Percentiles rank a stretch among this genome's conserved stretches.
phyloP scores from a whole-genome alignment of 1,140 invertebrate genomes.

The Leptoteleia sp. region DNA sequence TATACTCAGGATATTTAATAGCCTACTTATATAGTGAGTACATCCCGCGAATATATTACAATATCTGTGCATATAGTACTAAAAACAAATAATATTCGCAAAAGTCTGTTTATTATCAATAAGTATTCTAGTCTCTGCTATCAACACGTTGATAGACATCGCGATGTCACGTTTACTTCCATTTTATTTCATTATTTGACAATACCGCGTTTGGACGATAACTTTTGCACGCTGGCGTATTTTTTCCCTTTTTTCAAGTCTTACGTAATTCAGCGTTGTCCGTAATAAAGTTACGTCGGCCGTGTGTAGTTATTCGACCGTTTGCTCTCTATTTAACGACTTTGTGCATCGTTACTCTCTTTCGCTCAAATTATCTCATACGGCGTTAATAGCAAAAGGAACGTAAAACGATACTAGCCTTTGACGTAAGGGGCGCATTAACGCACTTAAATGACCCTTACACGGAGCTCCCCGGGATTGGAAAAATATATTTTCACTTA shows the following conservation, averaged over 20 bases:
- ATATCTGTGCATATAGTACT: no score
- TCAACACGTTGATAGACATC: no score
- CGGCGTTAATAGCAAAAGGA: slow-evolving; percentile 53
- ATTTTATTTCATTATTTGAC: no score
- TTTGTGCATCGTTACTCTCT: slow-evolving; percentile 51
- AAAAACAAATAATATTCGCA: no score
- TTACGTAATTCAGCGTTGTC: slow-evolving; percentile 39
- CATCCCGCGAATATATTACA: no score
- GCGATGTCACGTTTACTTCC: no score
- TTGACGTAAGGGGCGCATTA: slow-evolving; percentile 52
- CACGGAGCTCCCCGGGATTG: slow-evolving; percentile 4
- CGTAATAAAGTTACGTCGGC: slow-evolving; percentile 57
- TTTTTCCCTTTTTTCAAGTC: slow-evolving; percentile 43
- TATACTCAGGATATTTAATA: no score
- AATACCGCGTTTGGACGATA: no score
- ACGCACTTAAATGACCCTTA: slow-evolving; percentile 40
- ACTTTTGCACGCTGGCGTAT: no score
- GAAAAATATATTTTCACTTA: slow-evolving; percentile 52
- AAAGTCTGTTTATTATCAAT: no score
- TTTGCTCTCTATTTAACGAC: slow-evolving; percentile 57
- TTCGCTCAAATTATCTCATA: slow-evolving; percentile 62
- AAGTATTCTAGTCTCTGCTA: no score
- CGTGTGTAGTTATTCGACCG: slow-evolving; percentile 39
- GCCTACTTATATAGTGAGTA: no score
- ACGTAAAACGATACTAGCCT: slow-evolving; percentile 55